Percentiles rank a stretch among this genome's conserved stretches.
phyloP scores from a whole-genome alignment of 2,113 vertebrate species.

The Apeltes quadracus region DNA sequence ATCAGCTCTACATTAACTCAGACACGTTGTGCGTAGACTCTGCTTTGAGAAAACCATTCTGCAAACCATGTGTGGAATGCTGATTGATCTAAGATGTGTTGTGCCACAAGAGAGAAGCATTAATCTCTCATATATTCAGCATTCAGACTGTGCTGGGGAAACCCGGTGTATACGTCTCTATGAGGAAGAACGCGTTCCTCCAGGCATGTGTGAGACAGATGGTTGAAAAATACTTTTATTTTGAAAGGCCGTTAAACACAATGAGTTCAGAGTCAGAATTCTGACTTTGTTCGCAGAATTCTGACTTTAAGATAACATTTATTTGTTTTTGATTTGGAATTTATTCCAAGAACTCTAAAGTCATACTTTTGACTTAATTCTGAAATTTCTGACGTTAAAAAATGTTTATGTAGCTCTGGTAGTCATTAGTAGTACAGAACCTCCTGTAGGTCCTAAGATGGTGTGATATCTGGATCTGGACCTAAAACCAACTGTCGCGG shows the following conservation, averaged over 20 bases:
- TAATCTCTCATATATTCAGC: neutral
- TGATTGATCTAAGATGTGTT: slow-evolving; percentile 36
- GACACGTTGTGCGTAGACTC: slow-evolving; percentile 16
- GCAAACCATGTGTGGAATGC: slow-evolving; percentile 5
- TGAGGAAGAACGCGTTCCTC: neutral
- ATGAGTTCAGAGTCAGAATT: neutral
- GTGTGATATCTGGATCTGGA: neutral
- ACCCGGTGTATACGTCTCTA: neutral
- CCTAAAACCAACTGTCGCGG: neutral
- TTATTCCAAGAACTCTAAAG: neutral
- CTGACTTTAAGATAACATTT: neutral
- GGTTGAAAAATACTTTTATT: neutral
- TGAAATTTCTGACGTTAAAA: neutral
- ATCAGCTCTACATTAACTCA: slow-evolving; percentile 10
- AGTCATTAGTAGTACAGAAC: no score
- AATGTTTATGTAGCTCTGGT: no score
- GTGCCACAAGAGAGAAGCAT: slow-evolving; percentile 28
- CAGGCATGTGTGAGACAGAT: neutral
- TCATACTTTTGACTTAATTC: neutral
- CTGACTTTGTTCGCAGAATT: neutral
- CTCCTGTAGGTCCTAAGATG: neutral
- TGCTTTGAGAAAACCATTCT: neutral
- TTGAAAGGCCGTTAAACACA: neutral
- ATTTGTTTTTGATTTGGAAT: no score
- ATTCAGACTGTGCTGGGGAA: neutral